phyloP scores from a whole-genome alignment of 2,888 invertebrate species.

The Cordylochernes scorpioides region DNA sequence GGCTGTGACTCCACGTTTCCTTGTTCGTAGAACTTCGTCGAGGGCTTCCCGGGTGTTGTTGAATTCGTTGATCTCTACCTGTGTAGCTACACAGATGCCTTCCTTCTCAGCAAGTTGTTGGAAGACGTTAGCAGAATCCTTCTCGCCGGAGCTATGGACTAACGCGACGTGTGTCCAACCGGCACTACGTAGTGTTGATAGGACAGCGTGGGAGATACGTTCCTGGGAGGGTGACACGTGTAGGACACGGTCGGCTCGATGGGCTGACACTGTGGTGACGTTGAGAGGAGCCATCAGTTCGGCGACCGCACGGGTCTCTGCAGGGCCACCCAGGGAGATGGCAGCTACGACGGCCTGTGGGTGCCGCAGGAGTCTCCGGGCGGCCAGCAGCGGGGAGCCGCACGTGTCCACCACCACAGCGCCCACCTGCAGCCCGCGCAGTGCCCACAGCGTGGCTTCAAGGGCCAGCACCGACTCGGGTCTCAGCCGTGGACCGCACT shows the following conservation, averaged over 20 bases:
- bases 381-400: slow-evolving; percentile 8
- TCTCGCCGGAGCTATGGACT: too few relatives aligned
- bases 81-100: slow-evolving; percentile 5
- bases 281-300: slow-evolving; percentile 9
- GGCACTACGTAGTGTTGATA: slow-evolving; percentile 4
- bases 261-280: slow-evolving; percentile 9
- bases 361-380: too few relatives aligned
- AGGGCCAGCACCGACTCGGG: slow-evolving; percentile 18
- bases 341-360: slow-evolving; percentile 2
- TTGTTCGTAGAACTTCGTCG: background rate
- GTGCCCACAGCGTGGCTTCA: slow-evolving; percentile 22
- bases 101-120: slow-evolving; percentile 4
- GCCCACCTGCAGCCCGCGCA: slow-evolving; percentile 13
- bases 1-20: slow-evolving; percentile 7
- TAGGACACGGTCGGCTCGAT: slow-evolving; percentile 4
- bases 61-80: slow-evolving; percentile 2
- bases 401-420: slow-evolving; percentile 10
- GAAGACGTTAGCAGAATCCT: too few relatives aligned
- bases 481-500: slow-evolving; percentile 16
- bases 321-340: slow-evolving; percentile 3
- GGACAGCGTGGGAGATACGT: slow-evolving; percentile 3
- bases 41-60: slow-evolving; percentile 2
- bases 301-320: slow-evolving; percentile 5
- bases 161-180: slow-evolving; percentile 6
- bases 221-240: slow-evolving; percentile 2